Base-by-base conservation (phyloP, 2,113 vertebrate genomes). In the Dinomys branickii region DNA sequence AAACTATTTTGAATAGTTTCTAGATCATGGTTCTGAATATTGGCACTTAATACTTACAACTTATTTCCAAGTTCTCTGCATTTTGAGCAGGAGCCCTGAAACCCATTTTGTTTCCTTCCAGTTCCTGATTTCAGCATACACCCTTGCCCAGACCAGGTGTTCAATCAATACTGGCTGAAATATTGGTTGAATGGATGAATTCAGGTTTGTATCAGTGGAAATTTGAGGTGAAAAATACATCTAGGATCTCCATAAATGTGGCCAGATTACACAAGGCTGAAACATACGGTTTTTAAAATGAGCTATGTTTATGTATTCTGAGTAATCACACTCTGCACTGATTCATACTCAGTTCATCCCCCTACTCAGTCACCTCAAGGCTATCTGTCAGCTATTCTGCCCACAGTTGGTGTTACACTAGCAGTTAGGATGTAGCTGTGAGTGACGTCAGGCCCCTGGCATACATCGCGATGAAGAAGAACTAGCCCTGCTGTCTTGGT, bases 1-100 rank as follows among this genome's bases (percentile, higher is more conserved):
- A n/a, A n/a, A n/a, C n/a, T n/a, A n/a, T n/a, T n/a, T n/a, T n/a
- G n/a, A n/a, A n/a, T n/a, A n/a, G n/a, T n/a, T n/a, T n/a, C n/a
- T n/a, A 97, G 84, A 93, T 90, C n/a, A 19, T 44, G 30, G 17
- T 67, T 97, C 82, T 93, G 63, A 87, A 44, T 67, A 84, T 14
- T 82, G 47, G 24, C 67, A 78, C 9, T 92, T 67, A 69, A 14
- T 92, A 28, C 47, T 90, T 75, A 52, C 96, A 87, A 59, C 47
- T n/a, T 91, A 17, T 91, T 96, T 96, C 85, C 54, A 73, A 44
- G 14, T 65, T 54, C n/a, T 61, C 17, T 73, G 30, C 30, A 52
- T 50, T 86, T 83, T 95, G 54, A 93, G 50, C 26, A 69, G 50
- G 24, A 50, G 1, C 20, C 17, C 71, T 86, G 52, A 59, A n/a